Base-by-base conservation (phyloP, 1,140 invertebrate species). In the Brachionus koreanus region DNA sequence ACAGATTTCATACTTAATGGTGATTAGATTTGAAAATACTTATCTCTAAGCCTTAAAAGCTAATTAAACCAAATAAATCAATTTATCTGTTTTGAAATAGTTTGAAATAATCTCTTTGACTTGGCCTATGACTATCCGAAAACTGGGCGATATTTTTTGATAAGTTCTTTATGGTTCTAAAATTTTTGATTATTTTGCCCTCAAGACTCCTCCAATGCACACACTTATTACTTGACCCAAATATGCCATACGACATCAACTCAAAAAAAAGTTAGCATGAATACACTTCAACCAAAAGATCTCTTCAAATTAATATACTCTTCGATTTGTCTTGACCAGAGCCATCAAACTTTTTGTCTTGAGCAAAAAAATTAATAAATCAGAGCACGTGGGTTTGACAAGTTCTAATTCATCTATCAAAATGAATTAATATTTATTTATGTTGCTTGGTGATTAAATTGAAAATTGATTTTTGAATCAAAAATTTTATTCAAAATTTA, bases 21-120 rank as follows among this genome's bases (percentile, higher is more conserved):
- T 69, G 65, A 69, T 69, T 69, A 69, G 35, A 35, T 69, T 69
- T 69, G 35, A 69, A 69, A 69, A 39, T 37, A 33, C 25, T 69
- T 69, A 39, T 37, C 16, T 39, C 37, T 69, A 69, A 37, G 33
- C 35, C 37, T 69, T 69, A 69, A 69, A 69, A 69, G 65, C 65
- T 69, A 69, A 69, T 69, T 42, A 69, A 69, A 39, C 35, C n/a
- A 69, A 69, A 69, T 69, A 69, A 69, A 69, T 69, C 35, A 37
- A 69, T 69, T 39, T 69, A 39, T 65, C 63, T 65, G 33, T 65
- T 65, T 65, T 65, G 33, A 65, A 65, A 65, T 42, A 69, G 65
- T 69, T 69, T 42, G 65, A 37, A 69, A 39, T 69, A 69, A 69
- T 69, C 65, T 69, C 35, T 69, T 39, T 69, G 65, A 69, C 65